Conservation (phyloP, 2,888 invertebrate genomes). For the Zhengitettix transpicula region DNA sequence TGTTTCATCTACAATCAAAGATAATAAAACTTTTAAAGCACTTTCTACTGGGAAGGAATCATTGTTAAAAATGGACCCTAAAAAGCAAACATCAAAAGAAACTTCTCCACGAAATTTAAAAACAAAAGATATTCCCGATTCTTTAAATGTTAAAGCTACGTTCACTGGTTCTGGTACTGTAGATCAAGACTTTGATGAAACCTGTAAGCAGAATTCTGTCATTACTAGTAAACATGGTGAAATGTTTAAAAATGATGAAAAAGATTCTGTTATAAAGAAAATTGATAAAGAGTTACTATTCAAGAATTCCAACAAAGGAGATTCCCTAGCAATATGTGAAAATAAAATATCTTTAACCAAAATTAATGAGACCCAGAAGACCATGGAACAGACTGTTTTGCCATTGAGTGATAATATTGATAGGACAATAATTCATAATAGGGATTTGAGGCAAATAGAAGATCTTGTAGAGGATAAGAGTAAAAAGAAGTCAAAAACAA, state of each 20-base stretch:
- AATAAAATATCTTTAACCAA: too few species aligned
- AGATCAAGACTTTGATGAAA: not conserved
- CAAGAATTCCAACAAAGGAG: not conserved
- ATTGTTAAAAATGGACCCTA: not conserved
- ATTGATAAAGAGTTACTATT: not conserved
- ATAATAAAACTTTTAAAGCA: not conserved
- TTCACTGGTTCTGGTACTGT: not conserved
- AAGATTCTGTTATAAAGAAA: conserved; percentile 8
- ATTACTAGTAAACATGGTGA: conserved; percentile 2
- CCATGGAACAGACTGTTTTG: too few species aligned
- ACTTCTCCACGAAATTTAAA: not conserved
- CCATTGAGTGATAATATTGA: too few species aligned
- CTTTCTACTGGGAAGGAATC: not conserved
- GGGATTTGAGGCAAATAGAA: not conserved
- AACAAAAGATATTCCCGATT: not conserved
- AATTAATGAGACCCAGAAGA: not conserved
- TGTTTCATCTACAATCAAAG: not conserved
- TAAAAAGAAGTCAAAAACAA: conserved; percentile 29
- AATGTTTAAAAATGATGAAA: conserved; percentile 3
- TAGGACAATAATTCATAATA: too few species aligned
- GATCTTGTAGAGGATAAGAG: conserved; percentile 6
- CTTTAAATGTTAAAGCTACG: not conserved
- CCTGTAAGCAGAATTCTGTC: conserved; percentile 3
- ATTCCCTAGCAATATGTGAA: too few species aligned
- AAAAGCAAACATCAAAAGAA: not conserved